Conservation (phyloP, 2,888 invertebrate genomes). For the Macaria liturata region DNA sequence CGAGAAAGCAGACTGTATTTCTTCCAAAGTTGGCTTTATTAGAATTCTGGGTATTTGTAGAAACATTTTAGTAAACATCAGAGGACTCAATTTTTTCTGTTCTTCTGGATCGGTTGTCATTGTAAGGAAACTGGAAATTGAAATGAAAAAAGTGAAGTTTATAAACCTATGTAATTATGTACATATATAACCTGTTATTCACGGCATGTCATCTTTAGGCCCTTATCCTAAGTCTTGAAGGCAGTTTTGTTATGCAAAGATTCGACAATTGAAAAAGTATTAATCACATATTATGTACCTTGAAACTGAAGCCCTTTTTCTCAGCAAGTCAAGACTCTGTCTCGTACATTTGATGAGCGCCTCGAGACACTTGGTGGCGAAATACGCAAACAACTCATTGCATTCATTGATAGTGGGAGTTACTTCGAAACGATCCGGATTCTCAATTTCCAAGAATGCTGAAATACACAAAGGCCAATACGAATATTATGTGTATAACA, state of each 20-base stretch:
- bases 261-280: no score
- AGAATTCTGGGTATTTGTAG: slow-evolving; percentile 85
- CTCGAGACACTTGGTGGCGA: slow-evolving; percentile 89
- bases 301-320: slow-evolving; percentile 82
- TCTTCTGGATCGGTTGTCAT: slow-evolving; percentile 74
- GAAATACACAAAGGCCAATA: slow-evolving; percentile 21
- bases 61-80: slow-evolving; percentile 85
- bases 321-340: slow-evolving; percentile 87
- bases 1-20: slow-evolving; percentile 87
- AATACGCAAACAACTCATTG: slow-evolving; percentile 91
- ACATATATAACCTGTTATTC: no score
- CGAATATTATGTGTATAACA: no score
- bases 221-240: no score
- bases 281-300: slow-evolving; percentile 46
- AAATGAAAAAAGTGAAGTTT: no score
- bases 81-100: slow-evolving; percentile 74
- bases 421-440: slow-evolving; percentile 83
- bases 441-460: slow-evolving; percentile 87
- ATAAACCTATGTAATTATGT: no score
- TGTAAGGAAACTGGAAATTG: slow-evolving; percentile 62
- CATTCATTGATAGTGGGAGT: slow-evolving; percentile 87
- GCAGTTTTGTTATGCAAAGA: no score
- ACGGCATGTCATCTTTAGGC: no score
- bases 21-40: slow-evolving; percentile 86
- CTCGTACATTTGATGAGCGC: slow-evolving; percentile 89